Evolutionary conservation across 1,140 invertebrate species (phyloP).

Genomic region (Gryllus bimaculatus): DNA sequence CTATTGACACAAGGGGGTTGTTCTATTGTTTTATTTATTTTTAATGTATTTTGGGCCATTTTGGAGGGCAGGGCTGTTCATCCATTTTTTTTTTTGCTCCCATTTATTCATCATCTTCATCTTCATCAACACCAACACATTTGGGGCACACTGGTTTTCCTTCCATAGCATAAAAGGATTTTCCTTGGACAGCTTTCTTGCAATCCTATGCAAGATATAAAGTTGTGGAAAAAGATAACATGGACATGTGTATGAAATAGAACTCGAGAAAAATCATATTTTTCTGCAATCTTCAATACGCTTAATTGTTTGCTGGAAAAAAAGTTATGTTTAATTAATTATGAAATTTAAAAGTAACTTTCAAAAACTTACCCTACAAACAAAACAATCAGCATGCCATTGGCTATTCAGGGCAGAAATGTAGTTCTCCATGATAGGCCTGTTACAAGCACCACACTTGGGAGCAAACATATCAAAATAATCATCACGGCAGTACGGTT

Average conservation of each 20-base stretch:
- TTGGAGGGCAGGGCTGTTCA: slow-evolving; percentile 16
- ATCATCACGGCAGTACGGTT: slow-evolving; percentile 89
- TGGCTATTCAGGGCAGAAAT: slow-evolving; percentile 95
- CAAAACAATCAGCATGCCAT: slow-evolving; percentile 99
- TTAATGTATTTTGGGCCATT: neutral
- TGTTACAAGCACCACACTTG: slow-evolving; percentile 93
- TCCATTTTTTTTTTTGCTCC: slow-evolving; percentile 18
- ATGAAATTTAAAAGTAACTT: neutral
- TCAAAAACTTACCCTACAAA: slow-evolving; percentile 82
- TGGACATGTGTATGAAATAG: neutral
- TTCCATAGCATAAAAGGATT: slow-evolving; percentile 92
- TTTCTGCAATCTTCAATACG: neutral
- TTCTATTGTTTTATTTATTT: neutral
- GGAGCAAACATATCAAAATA: slow-evolving; percentile 99
- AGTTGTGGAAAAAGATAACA: slow-evolving; percentile 27
- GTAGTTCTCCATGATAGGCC: slow-evolving; percentile 98
- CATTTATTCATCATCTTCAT: slow-evolving; percentile 31
- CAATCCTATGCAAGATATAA: slow-evolving; percentile 62
- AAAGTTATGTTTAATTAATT: slow-evolving; percentile 6
- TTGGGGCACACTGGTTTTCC: slow-evolving; percentile 82
- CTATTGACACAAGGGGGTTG: neutral
- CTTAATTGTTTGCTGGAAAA: neutral
- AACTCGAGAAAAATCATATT: neutral
- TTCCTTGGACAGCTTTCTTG: slow-evolving; percentile 79
- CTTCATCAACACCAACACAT: slow-evolving; percentile 82